phyloP scores from a whole-genome alignment of 2,797 vertebrate species.

The Cyprinella venusta region DNA sequence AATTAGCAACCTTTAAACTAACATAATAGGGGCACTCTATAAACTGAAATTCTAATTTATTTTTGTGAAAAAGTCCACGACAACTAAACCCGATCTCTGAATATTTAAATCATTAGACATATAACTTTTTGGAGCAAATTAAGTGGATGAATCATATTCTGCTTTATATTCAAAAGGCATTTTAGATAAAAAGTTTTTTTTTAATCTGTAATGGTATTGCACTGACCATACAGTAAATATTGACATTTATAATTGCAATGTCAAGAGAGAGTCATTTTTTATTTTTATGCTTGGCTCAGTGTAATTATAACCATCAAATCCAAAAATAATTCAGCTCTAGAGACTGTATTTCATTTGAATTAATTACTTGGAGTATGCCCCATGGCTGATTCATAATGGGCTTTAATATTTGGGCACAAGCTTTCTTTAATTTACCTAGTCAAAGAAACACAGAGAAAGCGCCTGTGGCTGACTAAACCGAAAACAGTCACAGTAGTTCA shows the following conservation, averaged over 20 bases:
- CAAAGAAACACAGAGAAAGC: not conserved
- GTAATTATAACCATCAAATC: not conserved
- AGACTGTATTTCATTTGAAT: constrained; percentile 26
- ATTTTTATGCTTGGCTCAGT: constrained; percentile 3
- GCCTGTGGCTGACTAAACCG: not conserved
- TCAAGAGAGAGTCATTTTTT: not conserved
- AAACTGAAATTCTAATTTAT: not conserved
- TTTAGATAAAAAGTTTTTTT: not conserved
- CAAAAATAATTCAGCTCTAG: not conserved
- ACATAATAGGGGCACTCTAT: not conserved
- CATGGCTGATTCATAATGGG: constrained; percentile 3
- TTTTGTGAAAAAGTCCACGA: not conserved
- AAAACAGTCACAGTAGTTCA: constrained; percentile 3
- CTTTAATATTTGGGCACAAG: constrained; percentile 20
- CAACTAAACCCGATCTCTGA: not conserved
- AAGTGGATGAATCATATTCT: not conserved
- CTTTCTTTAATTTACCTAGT: constrained; percentile 5
- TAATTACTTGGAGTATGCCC: constrained; percentile 27
- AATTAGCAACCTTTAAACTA: not conserved
- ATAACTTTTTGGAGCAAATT: not conserved
- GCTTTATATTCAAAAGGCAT: too few relatives aligned
- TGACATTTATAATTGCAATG: not conserved
- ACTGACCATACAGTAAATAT: not conserved
- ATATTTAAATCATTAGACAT: not conserved
- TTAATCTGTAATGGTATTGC: not conserved